Evolutionary conservation across 2,113 vertebrate species (phyloP).

Genomic region (Otocyon megalotis): DNA sequence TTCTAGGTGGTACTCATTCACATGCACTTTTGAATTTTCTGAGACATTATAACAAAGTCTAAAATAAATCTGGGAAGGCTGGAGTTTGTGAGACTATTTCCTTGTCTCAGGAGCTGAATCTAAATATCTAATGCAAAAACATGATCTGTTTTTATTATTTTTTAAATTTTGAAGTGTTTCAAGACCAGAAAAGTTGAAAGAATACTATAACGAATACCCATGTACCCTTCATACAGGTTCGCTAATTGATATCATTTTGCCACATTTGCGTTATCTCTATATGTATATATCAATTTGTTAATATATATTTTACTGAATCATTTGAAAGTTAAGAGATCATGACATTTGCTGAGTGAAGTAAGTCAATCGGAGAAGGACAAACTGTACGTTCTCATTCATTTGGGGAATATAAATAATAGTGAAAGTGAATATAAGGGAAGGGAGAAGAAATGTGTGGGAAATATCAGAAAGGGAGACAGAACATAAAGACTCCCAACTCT

Average conservation of each 20-base stretch:
- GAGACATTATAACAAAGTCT: neutral
- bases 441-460: too few relatives aligned
- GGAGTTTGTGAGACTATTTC: neutral
- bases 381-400: too few relatives aligned
- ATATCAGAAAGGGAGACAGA: too few relatives aligned
- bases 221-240: neutral
- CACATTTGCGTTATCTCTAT: neutral
- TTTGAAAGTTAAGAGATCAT: slow-evolving; percentile 10
- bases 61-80: slow-evolving; percentile 53
- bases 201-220: neutral
- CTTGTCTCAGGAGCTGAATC: neutral
- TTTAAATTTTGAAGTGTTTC: neutral
- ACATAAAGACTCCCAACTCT: too few relatives aligned
- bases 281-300: neutral
- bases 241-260: neutral
- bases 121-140: slow-evolving; percentile 9
- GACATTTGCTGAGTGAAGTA: too few relatives aligned
- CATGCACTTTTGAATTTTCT: slow-evolving; percentile 38
- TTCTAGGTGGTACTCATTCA: neutral
- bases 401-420: too few relatives aligned
- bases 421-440: too few relatives aligned
- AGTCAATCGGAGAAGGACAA: too few relatives aligned
- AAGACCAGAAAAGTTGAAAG: slow-evolving; percentile 49
- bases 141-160: neutral
- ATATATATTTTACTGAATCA: slow-evolving; percentile 22